phyloP scores from a whole-genome alignment of 1,140 invertebrate species.

The Zophobas atratus region DNA sequence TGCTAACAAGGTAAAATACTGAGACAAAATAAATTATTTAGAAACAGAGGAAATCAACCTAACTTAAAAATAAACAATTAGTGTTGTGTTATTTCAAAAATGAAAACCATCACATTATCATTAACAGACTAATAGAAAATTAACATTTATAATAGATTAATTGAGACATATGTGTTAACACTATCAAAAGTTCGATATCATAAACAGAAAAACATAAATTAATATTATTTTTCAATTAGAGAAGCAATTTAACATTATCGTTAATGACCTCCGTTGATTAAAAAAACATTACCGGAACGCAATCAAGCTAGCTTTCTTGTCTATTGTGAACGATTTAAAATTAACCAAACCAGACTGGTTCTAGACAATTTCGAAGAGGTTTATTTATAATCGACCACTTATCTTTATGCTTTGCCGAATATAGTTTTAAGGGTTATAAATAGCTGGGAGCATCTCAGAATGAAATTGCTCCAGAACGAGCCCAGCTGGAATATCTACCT shows the following conservation, averaged over 20 bases:
- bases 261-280: neutral
- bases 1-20: too few species aligned
- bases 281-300: neutral
- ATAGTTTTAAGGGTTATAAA: conserved; percentile 41
- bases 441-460: conserved; percentile 10
- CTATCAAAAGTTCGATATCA: too few species aligned
- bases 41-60: too few species aligned
- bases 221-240: neutral
- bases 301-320: neutral
- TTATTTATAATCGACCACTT: conserved; percentile 41
- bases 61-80: too few species aligned
- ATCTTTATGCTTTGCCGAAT: conserved; percentile 36
- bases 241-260: neutral
- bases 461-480: neutral
- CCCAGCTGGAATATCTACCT: neutral
- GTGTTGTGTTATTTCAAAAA: too few species aligned
- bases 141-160: too few species aligned
- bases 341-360: conserved; percentile 10
- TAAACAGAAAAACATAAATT: too few species aligned
- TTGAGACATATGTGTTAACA: too few species aligned
- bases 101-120: too few species aligned
- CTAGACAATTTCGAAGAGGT: conserved; percentile 34
- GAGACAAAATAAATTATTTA: too few species aligned
- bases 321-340: conserved; percentile 26
- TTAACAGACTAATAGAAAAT: too few species aligned